phyloP scores from a whole-genome alignment of 2,888 invertebrate species.

The Gnatocerus cornutus region DNA sequence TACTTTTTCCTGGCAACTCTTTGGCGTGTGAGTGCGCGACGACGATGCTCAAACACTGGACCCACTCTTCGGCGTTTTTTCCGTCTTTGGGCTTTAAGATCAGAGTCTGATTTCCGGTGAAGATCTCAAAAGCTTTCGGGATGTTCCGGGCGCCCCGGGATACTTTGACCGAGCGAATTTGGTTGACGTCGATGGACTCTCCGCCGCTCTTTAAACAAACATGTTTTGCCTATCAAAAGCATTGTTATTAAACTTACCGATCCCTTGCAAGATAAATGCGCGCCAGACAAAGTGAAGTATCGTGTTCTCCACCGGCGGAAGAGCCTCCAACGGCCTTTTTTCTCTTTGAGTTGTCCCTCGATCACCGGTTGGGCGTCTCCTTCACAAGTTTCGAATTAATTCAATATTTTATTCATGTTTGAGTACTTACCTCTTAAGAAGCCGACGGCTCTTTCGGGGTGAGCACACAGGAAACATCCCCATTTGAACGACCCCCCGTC shows the following conservation, averaged over 20 bases:
- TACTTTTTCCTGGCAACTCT: conserved; percentile 72
- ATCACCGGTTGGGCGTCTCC: conserved; percentile 89
- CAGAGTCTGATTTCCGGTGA: conserved; percentile 93
- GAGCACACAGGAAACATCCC: conserved; percentile 96
- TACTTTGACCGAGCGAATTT: conserved; percentile 95
- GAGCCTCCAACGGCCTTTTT: conserved; percentile 93
- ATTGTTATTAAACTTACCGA: conserved; percentile 83
- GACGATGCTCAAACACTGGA: conserved; percentile 94
- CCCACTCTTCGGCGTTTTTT: conserved; percentile 96
- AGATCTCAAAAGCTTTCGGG: conserved; percentile 97
- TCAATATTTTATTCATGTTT: background rate
- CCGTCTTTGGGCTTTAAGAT: conserved; percentile 96
- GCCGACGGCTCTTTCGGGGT: conserved; percentile 91
- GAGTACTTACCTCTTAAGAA: conserved; percentile 79
- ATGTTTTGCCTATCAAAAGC: too few species aligned
- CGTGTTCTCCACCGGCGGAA: conserved; percentile 94
- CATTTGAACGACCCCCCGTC: conserved; percentile 79
- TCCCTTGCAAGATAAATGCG: conserved; percentile 90
- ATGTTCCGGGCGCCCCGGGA: conserved; percentile 92
- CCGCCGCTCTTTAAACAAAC: conserved; percentile 86
- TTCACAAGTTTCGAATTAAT: conserved; percentile 23
- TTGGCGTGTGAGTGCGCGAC: conserved; percentile 89
- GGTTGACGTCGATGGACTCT: conserved; percentile 91
- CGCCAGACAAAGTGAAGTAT: conserved; percentile 95
- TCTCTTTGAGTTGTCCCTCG: conserved; percentile 92